phyloP scores from a whole-genome alignment of 2,888 invertebrate genomes.

The Polymixis lichenea region DNA sequence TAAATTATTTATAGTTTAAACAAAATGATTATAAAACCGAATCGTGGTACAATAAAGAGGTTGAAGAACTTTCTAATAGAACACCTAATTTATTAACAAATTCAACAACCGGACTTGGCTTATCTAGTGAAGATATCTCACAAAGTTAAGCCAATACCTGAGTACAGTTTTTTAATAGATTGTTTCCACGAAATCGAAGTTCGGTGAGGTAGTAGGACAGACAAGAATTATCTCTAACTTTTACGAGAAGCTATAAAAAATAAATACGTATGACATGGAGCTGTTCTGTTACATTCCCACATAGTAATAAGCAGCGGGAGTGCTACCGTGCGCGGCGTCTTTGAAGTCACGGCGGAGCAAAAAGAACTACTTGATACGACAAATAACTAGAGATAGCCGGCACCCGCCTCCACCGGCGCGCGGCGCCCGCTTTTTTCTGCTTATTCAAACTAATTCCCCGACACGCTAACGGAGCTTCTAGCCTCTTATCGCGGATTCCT shows the following conservation, averaged over 20 bases:
- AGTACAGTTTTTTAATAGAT: constrained; percentile 72
- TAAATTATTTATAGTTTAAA: constrained; percentile 33
- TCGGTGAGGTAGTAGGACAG: constrained; percentile 69
- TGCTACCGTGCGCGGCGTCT: constrained; percentile 86
- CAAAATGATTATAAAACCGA: constrained; percentile 39
- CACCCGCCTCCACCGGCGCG: constrained; percentile 80
- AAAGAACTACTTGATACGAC: constrained; percentile 87
- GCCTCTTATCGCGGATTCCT: constrained; percentile 73
- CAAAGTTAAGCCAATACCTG: constrained; percentile 64
- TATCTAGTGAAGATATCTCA: constrained; percentile 66
- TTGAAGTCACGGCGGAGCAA: constrained; percentile 81
- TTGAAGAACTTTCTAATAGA: constrained; percentile 62
- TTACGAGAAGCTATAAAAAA: constrained; percentile 81
- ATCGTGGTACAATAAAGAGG: constrained; percentile 37
- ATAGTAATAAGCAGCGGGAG: constrained; percentile 77
- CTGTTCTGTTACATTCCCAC: constrained; percentile 79
- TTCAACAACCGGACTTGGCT: constrained; percentile 59
- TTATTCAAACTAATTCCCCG: constrained; percentile 80
- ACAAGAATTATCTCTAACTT: constrained; percentile 68
- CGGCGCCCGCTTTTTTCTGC: constrained; percentile 84
- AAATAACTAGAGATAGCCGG: constrained; percentile 88
- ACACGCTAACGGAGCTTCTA: constrained; percentile 74
- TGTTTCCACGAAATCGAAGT: constrained; percentile 76
- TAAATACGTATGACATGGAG: constrained; percentile 75
- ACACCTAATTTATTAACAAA: constrained; percentile 62